A percentile compares a stretch with the other conserved stretches of the same genome.
phyloP scores from a whole-genome alignment of 2,888 invertebrate species.

The Cheilosia urbana region DNA sequence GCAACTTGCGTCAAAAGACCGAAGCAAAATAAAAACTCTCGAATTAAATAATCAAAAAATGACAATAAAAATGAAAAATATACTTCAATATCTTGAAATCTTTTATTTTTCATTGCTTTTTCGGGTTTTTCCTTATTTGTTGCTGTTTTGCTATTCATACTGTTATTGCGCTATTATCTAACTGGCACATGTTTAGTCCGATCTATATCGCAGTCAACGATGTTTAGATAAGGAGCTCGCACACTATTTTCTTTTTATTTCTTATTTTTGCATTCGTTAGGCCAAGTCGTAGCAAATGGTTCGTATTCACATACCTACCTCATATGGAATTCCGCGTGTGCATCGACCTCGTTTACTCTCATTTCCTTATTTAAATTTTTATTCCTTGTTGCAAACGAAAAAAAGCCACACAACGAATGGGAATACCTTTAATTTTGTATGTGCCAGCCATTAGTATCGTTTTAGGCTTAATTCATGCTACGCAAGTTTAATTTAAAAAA shows the following conservation, averaged over 20 bases:
- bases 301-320: constrained; percentile 7
- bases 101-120: neutral
- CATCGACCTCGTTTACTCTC: constrained; percentile 22
- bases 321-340: constrained; percentile 55
- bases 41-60: constrained; percentile 46
- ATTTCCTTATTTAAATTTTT: constrained; percentile 35
- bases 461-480: constrained; percentile 35
- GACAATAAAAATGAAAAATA: constrained; percentile 38
- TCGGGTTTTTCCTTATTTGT: neutral
- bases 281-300: constrained; percentile 13
- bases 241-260: neutral
- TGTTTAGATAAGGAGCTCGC: constrained; percentile 17
- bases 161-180: constrained; percentile 33
- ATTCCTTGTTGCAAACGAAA: neutral
- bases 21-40: too few relatives aligned
- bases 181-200: neutral
- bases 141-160: constrained; percentile 1
- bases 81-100: constrained; percentile 19
- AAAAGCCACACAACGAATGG: constrained; percentile 3
- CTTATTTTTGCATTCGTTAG: constrained; percentile 33
- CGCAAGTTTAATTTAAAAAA: constrained; percentile 22
- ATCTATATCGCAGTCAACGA: constrained; percentile 26
- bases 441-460: constrained; percentile 18
- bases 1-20: constrained; percentile 2
- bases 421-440: neutral